Evolutionary conservation across 2,888 invertebrate genomes (phyloP), one percentile per base, ranked within the genome.

Genomic region (Lathronympha strigana): DNA sequence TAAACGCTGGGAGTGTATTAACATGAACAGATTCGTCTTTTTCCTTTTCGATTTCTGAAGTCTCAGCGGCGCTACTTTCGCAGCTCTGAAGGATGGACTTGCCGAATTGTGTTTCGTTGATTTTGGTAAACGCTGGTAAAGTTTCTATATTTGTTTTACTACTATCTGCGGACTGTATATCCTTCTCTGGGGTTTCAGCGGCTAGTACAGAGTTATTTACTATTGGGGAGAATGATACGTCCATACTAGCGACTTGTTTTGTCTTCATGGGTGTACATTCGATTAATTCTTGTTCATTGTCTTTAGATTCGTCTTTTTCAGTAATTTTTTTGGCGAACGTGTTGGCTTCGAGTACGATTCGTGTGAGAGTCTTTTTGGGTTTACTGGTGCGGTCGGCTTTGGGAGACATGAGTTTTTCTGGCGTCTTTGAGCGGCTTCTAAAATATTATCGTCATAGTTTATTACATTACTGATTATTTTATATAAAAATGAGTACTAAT

Each of bases 331-430:
- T 90, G 3, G 88, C 83, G 50, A 88, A 88, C 0, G 90, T 75
- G 60, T 92, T 92, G 4, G 88, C 84, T 80, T 92, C 92, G 45
- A 92, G 69, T 0, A 92, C 92, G 21, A 88, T 76, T 68, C 92
- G 81, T 0, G 90, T 87, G 1, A 92, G 73, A 0, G 92, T 84
- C 71, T 88, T 92, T 61, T 84, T 89, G 60, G 73, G 70, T 66
- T 81, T 81, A 17, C 76, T 75, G 1, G 83, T 73, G 2, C 76
- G 77, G 33, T 89, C 90, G 45, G 78, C 71, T 70, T 82, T 87
- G 0, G 89, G 85, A 1, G 90, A 84, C 76, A 88, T 80, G 1
- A 85, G 66, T 71, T 88, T 90, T 67, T 92, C 92, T 8, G 92
- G 92, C 2, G 92, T 92, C 75, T 87, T 91, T 1, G 90, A 83